Evolutionary conservation across 2,113 vertebrate species (phyloP), one percentile per base, ranked within the genome.

Genomic region (Proteles cristata): DNA sequence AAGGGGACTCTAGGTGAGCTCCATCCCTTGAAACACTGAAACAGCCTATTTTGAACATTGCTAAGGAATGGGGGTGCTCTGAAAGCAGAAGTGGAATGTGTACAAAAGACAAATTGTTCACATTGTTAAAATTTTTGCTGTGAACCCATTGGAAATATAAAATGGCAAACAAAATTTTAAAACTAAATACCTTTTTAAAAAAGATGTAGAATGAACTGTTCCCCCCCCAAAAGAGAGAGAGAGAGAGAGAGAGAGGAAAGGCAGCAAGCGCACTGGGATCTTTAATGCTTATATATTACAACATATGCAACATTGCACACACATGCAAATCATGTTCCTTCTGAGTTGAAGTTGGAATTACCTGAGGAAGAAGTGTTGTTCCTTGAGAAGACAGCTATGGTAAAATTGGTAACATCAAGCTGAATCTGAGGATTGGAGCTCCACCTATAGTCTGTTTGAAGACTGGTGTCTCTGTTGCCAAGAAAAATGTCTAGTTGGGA

Each of bases 401-500:
- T 66, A 93, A 93, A 93, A 84, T 23, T 4, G 26, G 63, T 17
- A 80, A 63, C 43, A 71, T 25, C 33, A 55, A 73, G 31, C 25
- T 63, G 21, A 96, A 43, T 71, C 61, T 91, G 71, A 93, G 92
- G 82, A 77, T 96, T 96, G 39, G 86, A 61, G 71, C 86, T 12
- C 95, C 82, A 82, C 69, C 82, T 97, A 68, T 4, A 43, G 87
- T 86, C 89, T 50, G 31, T 85, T 93, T 94, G 50, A 93, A 93
- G 61, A 93, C 25, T 87, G 21, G 16, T n/a, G n/a, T 90, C 33
- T 88, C 25, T 12, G 12, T 81, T 2, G 0, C 39, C 10, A 65
- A 82, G 35, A 88, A 92, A 88, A 84, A 73, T 26, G 2, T 69
- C 25, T 73, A 69, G 58, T 16, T 93, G 58, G 71, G 65, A 88